Base-by-base conservation (phyloP, 2,888 invertebrate species). In the Calephelis perditalis region DNA sequence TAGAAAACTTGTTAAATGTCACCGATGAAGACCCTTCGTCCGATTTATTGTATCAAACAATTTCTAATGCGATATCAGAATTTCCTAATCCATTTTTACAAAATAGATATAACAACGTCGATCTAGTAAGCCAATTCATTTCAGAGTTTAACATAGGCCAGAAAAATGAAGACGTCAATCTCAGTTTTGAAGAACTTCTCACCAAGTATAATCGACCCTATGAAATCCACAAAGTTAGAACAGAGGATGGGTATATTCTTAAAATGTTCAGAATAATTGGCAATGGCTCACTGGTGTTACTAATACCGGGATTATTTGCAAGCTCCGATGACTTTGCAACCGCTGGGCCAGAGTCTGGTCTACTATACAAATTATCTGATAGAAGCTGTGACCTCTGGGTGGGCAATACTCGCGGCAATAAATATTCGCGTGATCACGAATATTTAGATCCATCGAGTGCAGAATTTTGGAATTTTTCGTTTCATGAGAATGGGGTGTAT, bases 301-400 rank as follows among this genome's bases (percentile, higher is more conserved):
- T 94, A 47, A 86, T 92, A 82, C 94, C 93, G 74, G 94, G 95
- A 6, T 77, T 96, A 4, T 76, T 94, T n/a, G 93, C 92, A 55
- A 92, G 93, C 67, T 92, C 95, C 0, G 92, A 93, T 40, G 92
- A 94, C 75, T 96, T 93, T 93, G 83, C 96, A 5, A 81, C 94
- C 65, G 92, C 94, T 77, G 92, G 93, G 12, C 92, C 93, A 0
- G 81, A 90, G 62, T 91, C 92, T 64, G 83, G 87, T 0, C 82
- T 90, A 46, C 81, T 86, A 35, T 89, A 81, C 72, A 68, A 81
- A 64, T 76, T 90, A 12, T 72, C 82, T 37, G 84, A 87, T 65
- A 81, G 81, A 47, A 87, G 86, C 62, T 84, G 77, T 69, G 88
- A 89, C n/a, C 89, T 90, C 58, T 89, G 86, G 86, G 77, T 90